Conservation (phyloP, 2,797 vertebrate genomes). For the Anniella stebbinsi region DNA sequence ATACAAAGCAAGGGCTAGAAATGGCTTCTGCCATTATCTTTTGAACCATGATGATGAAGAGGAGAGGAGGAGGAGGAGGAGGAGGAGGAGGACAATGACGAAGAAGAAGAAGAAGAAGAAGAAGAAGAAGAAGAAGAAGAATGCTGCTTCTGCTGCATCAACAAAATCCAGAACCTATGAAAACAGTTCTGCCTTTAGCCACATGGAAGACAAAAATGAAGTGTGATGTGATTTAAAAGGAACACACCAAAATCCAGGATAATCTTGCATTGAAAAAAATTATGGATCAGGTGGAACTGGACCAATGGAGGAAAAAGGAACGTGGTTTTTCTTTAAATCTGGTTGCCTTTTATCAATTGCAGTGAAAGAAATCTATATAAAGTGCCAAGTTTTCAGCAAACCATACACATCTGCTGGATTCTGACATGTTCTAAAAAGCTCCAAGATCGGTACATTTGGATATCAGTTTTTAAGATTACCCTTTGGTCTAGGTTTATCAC, state of each 20-base stretch:
- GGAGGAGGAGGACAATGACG: too few relatives aligned
- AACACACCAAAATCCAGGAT: not conserved
- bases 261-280: not conserved
- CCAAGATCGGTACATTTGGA: too few relatives aligned
- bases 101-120: too few relatives aligned
- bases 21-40: constrained; percentile 29
- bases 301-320: not conserved
- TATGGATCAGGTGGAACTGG: not conserved
- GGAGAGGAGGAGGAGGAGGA: too few relatives aligned
- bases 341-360: not conserved
- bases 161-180: not conserved
- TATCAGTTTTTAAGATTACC: not conserved
- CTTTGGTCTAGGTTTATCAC: not conserved
- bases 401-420: not conserved
- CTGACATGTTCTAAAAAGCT: not conserved
- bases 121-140: constrained; percentile 52
- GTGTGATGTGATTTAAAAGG: not conserved
- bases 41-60: not conserved
- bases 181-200: not conserved
- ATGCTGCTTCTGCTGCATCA: constrained; percentile 28
- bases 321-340: not conserved
- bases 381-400: not conserved
- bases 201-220: not conserved
- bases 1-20: constrained; percentile 52
- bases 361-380: not conserved